These are phyloP conservation scores for Saiga tatarica DNA, from an alignment of 2,113 vertebrate species.

Conservation along the genomic window DNA sequence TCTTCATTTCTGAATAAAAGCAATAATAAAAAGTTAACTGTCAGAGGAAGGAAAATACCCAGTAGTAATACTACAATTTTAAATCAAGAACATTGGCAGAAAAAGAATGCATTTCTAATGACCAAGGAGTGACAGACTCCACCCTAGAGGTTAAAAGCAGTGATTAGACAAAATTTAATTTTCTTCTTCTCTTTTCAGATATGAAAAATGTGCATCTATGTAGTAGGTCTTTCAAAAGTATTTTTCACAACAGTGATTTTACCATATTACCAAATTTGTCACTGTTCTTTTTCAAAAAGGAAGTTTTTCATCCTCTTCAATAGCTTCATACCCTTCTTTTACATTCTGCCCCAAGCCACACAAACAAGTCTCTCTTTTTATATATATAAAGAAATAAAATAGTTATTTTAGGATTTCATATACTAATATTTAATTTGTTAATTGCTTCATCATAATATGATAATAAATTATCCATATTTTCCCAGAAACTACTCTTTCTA, in stretches of 20 bases:
- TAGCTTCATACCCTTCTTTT: not conserved
- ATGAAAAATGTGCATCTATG: not conserved
- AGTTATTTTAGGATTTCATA: not conserved
- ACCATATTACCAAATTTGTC: not conserved
- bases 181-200: not conserved
- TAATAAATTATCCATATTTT: conserved; percentile 3
- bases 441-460: not conserved
- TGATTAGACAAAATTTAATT: not conserved
- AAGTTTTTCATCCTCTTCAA: not conserved
- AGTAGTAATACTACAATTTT: not conserved
- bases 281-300: not conserved
- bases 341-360: not conserved
- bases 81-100: not conserved
- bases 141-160: not conserved
- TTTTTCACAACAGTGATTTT: conserved; percentile 26
- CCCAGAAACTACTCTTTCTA: not conserved
- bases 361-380: not conserved
- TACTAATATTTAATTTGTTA: not conserved
- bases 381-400: not conserved
- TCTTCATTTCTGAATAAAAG: not conserved
- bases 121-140: conserved; percentile 44
- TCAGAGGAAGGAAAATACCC: not conserved
- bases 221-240: not conserved
- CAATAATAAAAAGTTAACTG: not conserved
- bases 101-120: not conserved